Evolutionary conservation across 2,797 vertebrate genomes (phyloP).

Genomic region (Cossypha dichroa): DNA sequence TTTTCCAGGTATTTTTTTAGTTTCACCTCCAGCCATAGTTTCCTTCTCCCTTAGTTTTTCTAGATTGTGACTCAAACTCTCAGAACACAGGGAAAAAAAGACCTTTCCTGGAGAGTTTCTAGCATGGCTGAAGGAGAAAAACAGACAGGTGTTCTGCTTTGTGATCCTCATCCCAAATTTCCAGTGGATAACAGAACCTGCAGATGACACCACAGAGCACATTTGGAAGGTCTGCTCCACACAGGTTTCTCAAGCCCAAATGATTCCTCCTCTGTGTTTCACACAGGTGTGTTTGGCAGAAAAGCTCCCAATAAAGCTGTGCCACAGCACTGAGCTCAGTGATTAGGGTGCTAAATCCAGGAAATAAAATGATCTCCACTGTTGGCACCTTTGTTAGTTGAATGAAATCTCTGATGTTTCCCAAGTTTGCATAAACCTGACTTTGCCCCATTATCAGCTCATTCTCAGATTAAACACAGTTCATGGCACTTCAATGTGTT

Average conservation of each 20-base stretch:
- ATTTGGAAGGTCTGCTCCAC: background rate
- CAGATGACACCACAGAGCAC: background rate
- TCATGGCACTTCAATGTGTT: conserved; percentile 8
- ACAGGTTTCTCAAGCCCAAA: background rate
- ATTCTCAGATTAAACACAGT: conserved; percentile 26
- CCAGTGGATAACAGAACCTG: rapidly evolving
- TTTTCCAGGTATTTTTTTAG: background rate
- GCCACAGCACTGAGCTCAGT: background rate
- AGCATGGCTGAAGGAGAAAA: background rate
- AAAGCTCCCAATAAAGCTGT: background rate
- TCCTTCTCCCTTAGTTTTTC: background rate
- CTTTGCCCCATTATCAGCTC: background rate
- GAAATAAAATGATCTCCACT: background rate
- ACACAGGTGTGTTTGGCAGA: background rate
- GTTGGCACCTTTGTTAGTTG: background rate
- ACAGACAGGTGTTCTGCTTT: background rate
- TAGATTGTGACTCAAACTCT: background rate
- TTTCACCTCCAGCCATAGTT: background rate
- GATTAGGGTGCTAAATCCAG: background rate
- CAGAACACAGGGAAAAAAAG: background rate
- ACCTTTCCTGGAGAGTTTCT: background rate
- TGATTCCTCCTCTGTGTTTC: background rate
- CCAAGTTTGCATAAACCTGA: background rate
- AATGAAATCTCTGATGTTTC: background rate
- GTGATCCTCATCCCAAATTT: background rate